Evolutionary conservation across 2,113 vertebrate species (phyloP).

Genomic region (Salminus brasiliensis): DNA sequence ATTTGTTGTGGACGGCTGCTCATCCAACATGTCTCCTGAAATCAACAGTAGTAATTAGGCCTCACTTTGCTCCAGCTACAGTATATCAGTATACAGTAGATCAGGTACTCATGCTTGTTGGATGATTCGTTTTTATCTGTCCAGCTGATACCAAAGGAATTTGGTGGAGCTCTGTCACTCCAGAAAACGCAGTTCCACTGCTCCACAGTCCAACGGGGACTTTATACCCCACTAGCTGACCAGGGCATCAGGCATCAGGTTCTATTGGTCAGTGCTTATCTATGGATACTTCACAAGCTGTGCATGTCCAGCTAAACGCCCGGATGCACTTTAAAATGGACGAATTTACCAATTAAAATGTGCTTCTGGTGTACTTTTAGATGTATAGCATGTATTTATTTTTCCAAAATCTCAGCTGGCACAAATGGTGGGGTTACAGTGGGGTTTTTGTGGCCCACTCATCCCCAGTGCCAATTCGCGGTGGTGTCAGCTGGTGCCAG

Average conservation of each 20-base stretch:
- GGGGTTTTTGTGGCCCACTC: neutral
- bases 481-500: neutral
- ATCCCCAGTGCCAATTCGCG: neutral
- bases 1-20: neutral
- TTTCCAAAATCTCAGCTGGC: neutral
- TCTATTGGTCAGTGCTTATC: neutral
- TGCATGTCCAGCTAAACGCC: neutral
- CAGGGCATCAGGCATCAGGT: neutral
- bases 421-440: neutral
- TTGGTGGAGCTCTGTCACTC: neutral
- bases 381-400: neutral
- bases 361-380: too few relatives aligned
- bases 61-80: neutral
- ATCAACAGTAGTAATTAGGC: too few relatives aligned
- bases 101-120: neutral
- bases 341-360: neutral
- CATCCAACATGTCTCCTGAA: too few relatives aligned
- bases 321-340: neutral
- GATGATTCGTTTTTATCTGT: neutral
- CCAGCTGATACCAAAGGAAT: neutral
- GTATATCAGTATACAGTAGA: neutral
- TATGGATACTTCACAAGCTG: neutral
- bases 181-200: neutral
- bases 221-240: neutral
- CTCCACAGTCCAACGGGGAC: neutral